Conservation (phyloP, 2,113 vertebrate genomes). For the Corydoras maculifer region DNA sequence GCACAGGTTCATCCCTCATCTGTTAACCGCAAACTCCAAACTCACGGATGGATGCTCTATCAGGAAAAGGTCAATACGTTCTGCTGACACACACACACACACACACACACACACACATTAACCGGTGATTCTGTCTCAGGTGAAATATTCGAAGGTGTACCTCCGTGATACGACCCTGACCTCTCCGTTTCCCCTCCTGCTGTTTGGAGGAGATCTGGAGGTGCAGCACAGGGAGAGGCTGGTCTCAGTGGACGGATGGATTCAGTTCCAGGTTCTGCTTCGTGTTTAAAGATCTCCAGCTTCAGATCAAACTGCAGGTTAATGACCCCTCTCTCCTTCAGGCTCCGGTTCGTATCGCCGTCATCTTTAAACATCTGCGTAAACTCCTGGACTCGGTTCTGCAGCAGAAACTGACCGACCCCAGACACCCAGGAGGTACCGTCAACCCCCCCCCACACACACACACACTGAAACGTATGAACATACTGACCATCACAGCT, state of each 20-base stretch:
- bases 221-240: slow-evolving; percentile 91
- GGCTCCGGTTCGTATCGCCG: slow-evolving; percentile 94
- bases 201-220: slow-evolving; percentile 94
- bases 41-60: slow-evolving; percentile 87
- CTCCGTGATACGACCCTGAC: slow-evolving; percentile 86
- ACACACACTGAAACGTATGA: too few species aligned
- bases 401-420: slow-evolving; percentile 88
- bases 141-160: slow-evolving; percentile 88
- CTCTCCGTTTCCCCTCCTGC: slow-evolving; percentile 85
- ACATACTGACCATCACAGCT: too few species aligned
- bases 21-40: slow-evolving; percentile 86
- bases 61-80: slow-evolving; percentile 81
- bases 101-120: too few species aligned
- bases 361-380: slow-evolving; percentile 95
- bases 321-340: slow-evolving; percentile 40
- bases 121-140: slow-evolving; percentile 55
- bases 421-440: slow-evolving; percentile 91
- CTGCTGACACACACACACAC: too few species aligned
- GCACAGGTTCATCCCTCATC: slow-evolving; percentile 93
- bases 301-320: neutral
- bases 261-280: slow-evolving; percentile 84
- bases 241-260: slow-evolving; percentile 89
- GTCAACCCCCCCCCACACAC: neutral
- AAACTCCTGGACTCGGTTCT: slow-evolving; percentile 87
- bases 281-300: neutral